Evolutionary conservation across 1,140 invertebrate species (phyloP), one percentile per base, ranked within the genome.

Genomic region (Apis florea): DNA sequence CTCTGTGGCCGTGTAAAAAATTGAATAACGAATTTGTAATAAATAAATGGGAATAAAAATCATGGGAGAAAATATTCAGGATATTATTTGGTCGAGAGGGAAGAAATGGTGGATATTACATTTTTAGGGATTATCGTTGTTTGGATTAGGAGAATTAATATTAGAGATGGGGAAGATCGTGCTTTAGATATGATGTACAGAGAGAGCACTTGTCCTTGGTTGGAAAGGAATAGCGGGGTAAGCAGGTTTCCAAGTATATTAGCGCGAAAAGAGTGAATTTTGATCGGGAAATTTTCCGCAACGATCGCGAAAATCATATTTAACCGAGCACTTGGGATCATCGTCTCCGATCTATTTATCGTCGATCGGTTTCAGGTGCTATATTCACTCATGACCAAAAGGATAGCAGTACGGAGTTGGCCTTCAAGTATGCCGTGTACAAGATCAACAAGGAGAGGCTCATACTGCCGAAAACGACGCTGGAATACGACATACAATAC

Each of bases 361-460:
- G 21, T 13, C n/a, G 61, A 49, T 79, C 77, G 77, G 19, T 83
- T 91, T 90, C 91, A 96, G 95, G 95, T 89, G 95, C 95, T 47
- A 94, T 96, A 89, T 95, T 96, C 90, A 95, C 95, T 81, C 94
- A 96, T 91, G 95, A 95, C 89, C 95, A 96, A 92, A 95, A 94
- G 89, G 95, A 95, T 91, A 95, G 95, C 83, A 94, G 94, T 84
- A 94, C 94, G 15, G 95, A 96, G 90, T 90, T 95, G 87, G 95
- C 96, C 71, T 96, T 96, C 92, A 96, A 96, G 87, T 96, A 96
- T 91, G 95, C 96, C 24, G 95, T 96, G 13, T 94, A 96, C 90
- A 94, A 94, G 80, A 95, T 96, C 82, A 96, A 96, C 92, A 95
- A 95, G 74, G 95, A 96, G 87, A 94, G 94, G 86, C 93, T 94